Evolutionary conservation across 2,888 invertebrate species (phyloP).

Genomic region (Anorthoa munda): DNA sequence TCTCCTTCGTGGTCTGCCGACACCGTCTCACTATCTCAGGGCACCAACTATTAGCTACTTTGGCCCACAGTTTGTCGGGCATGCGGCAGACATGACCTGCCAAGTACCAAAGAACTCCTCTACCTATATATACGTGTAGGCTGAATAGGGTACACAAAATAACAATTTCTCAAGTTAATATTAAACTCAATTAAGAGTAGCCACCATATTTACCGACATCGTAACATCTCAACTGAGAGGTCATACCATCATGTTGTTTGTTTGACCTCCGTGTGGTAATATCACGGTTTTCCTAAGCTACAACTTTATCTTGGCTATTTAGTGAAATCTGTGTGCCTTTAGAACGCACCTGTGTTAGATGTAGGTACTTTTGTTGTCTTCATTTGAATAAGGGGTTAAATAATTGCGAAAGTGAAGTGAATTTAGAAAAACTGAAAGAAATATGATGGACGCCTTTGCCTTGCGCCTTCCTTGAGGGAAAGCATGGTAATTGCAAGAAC

Average conservation of each 20-base stretch:
- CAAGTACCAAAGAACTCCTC: no score
- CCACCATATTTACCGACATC: conserved; percentile 24
- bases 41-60: no score
- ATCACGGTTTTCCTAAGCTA: conserved; percentile 34
- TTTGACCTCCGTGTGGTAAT: conserved; percentile 53
- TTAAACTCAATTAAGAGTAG: conserved; percentile 37
- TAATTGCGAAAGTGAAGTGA: no score
- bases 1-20: no score
- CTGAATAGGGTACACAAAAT: not conserved
- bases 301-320: conserved; percentile 39
- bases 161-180: not conserved
- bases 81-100: no score
- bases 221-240: conserved; percentile 43
- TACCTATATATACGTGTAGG: not conserved
- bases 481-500: no score
- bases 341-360: not conserved
- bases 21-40: no score
- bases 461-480: no score
- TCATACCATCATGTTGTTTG: conserved; percentile 41
- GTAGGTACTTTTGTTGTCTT: not conserved
- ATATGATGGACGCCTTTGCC: no score
- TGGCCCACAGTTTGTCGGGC: no score
- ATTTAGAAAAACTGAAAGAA: no score
- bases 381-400: not conserved
- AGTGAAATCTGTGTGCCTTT: conserved; percentile 18